Conservation (phyloP, 2,113 vertebrate species). For the Neolamprologus modestus region DNA sequence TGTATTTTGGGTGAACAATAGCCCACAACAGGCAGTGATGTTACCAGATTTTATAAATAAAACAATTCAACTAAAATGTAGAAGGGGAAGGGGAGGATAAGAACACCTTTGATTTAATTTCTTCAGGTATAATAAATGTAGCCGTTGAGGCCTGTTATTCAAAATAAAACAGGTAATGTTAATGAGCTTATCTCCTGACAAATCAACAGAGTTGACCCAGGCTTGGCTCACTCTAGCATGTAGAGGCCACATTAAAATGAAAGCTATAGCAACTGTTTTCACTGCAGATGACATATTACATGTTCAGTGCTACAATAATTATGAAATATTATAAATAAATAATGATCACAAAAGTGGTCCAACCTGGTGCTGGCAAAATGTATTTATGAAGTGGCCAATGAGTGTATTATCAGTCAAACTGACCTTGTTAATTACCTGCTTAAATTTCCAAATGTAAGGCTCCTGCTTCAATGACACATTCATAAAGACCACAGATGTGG, state of each 20-base stretch:
- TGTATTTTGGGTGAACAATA: not conserved
- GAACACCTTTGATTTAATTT: not conserved
- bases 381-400: not conserved
- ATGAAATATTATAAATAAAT: not conserved
- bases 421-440: slow-evolving; percentile 25
- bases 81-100: not conserved
- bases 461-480: slow-evolving; percentile 26
- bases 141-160: not conserved
- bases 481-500: slow-evolving; percentile 35
- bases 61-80: not conserved
- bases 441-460: slow-evolving; percentile 29
- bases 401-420: not conserved
- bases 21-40: not conserved
- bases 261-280: not conserved
- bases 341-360: not conserved
- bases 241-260: not conserved
- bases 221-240: not conserved
- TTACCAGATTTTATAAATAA: not conserved
- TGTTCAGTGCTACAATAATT: not conserved
- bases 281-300: not conserved
- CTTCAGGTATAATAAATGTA: not conserved
- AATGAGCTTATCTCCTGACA: not conserved
- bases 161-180: not conserved
- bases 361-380: not conserved
- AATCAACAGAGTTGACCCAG: rapidly evolving